Percentiles rank a stretch among this genome's conserved stretches.
These are phyloP conservation scores for Oncorhynchus gorbuscha DNA, from an alignment of 2,113 vertebrate species.

Conservation along the genomic window DNA sequence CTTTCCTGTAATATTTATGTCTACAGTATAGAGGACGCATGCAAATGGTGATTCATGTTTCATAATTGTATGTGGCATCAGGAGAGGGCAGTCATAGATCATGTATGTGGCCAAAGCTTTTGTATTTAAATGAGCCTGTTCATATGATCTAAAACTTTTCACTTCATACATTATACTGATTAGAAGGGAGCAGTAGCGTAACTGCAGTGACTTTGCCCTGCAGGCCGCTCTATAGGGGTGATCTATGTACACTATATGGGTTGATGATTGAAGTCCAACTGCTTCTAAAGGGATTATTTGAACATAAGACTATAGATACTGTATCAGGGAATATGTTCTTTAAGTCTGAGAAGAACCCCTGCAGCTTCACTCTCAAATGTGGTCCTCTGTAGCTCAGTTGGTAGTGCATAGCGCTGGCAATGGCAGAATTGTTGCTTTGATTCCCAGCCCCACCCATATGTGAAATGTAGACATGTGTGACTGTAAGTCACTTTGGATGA, in stretches of 20 bases:
- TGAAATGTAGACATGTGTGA: neutral
- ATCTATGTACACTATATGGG: neutral
- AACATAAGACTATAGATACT: neutral
- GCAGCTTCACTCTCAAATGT: neutral
- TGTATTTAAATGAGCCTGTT: neutral
- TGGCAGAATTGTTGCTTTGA: no score
- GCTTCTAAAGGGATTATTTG: neutral
- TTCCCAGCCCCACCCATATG: no score
- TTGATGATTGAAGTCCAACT: neutral
- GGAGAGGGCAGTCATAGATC: neutral
- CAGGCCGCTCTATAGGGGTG: neutral
- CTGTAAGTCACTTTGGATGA: no score
- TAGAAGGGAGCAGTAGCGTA: neutral
- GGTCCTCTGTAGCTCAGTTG: no score
- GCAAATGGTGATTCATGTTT: neutral
- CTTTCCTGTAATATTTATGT: neutral
- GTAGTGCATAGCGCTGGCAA: no score
- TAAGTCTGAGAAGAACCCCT: neutral
- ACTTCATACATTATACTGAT: no score
- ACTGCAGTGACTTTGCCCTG: neutral
- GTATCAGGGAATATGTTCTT: neutral
- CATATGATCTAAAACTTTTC: no score
- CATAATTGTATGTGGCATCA: neutral
- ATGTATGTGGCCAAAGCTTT: neutral
- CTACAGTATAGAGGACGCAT: neutral